Evolutionary conservation across 2,797 vertebrate genomes (phyloP), one percentile per base, ranked within the genome.

Genomic region (Ptychobarbus kaznakovi): DNA sequence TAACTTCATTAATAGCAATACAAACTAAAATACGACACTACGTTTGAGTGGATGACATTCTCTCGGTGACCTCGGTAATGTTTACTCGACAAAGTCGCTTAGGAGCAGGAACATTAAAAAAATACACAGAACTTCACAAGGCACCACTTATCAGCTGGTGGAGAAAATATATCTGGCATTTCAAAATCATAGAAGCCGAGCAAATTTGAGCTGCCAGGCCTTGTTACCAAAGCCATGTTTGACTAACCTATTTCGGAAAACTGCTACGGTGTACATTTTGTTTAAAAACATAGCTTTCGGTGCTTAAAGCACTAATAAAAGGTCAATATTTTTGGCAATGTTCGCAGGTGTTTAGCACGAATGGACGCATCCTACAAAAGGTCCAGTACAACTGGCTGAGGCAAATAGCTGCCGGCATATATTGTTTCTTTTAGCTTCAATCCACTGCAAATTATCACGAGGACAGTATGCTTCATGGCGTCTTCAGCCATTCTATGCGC

Each of bases 41-140:
- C 91, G 90, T 91, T 90, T 90, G 89, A 89, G 91, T 90, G 91
- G 92, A 88, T 51, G 90, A 89, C 89, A 92, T 89, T 91, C 89
- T 92, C 89, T 78, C 32, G 1, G 68, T 51, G 35, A 87, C 49
- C 61, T 77, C 35, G 8, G 42, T 77, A 73, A 69, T 81, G 87
- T 89, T 81, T 87, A 88, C 86, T 83, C 20, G 40, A 86, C 81
- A 69, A 69, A 86, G 58, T 82, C 82, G 51, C 53, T 91, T 91
- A 93, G 93, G 91, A 94, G 94, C 94, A 76, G 53, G 56, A 75
- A 25, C 70, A 80, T 28, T 89, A 93, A 92, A 94, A 40, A 92
- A 95, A 94, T 94, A 95, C 93, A 93, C 92, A 94, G 93, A 95
- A 94, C 94, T 94, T 90, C 87, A 89, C 87, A 90, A 90, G 90